Evolutionary conservation across 35 echinoderm and acorn worm genomes (phyloP).

Genomic region (Apostichopus japonicus): DNA sequence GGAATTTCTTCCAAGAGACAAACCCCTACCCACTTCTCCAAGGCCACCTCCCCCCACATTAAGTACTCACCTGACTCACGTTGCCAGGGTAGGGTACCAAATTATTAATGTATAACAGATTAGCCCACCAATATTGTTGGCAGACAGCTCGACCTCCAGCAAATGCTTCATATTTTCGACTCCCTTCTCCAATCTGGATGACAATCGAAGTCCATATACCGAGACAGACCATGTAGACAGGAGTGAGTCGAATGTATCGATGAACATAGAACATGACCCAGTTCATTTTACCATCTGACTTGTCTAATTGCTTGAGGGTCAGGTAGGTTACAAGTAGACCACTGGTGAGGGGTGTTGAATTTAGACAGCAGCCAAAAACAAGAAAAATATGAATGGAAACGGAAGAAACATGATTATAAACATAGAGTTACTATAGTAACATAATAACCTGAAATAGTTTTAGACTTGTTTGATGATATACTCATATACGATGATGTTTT

Average conservation of each 20-base stretch:
- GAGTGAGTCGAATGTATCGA: conserved; percentile 65
- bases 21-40: neutral
- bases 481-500: too few species aligned
- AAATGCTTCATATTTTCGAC: neutral
- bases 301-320: conserved; percentile 59
- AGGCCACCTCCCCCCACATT: too few species aligned
- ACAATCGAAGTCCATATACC: conserved; percentile 44
- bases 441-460: too few species aligned
- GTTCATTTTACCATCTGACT: conserved; percentile 55
- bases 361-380: neutral
- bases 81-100: conserved; percentile 48
- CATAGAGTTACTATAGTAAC: too few species aligned
- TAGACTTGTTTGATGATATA: too few species aligned
- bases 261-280: conserved; percentile 72
- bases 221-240: conserved; percentile 58
- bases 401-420: neutral
- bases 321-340: conserved; percentile 66
- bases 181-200: conserved; percentile 23
- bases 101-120: conserved; percentile 64
- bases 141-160: neutral
- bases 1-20: too few species aligned
- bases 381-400: neutral
- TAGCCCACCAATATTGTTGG: conserved; percentile 49
- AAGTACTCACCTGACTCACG: neutral
- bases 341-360: neutral